phyloP scores from a whole-genome alignment of 2,113 vertebrate genomes.

The Manacus vitellinus region DNA sequence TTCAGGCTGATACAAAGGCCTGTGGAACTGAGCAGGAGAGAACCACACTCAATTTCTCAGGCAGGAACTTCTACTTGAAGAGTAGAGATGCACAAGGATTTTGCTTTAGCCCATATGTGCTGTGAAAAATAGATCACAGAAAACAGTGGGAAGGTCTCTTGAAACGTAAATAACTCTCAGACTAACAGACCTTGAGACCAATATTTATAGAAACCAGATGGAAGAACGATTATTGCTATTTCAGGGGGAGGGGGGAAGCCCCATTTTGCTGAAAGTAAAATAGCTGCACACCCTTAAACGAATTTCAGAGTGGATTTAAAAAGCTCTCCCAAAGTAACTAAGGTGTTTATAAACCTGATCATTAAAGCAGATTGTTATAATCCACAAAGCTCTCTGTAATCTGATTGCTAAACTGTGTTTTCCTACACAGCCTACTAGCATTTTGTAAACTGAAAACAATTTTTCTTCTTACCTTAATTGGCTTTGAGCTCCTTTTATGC shows the following conservation, averaged over 20 bases:
- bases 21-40: neutral
- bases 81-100: neutral
- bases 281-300: neutral
- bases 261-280: neutral
- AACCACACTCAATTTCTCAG: neutral
- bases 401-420: neutral
- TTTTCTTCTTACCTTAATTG: slow-evolving; percentile 87
- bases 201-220: neutral
- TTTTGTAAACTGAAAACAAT: neutral
- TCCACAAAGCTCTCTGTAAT: slow-evolving; percentile 17
- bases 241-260: neutral
- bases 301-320: slow-evolving; percentile 4
- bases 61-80: neutral
- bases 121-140: neutral
- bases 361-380: slow-evolving; percentile 9
- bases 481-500: slow-evolving; percentile 95
- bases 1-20: neutral
- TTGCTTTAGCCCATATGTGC: neutral
- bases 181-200: neutral
- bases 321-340: neutral
- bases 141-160: neutral
- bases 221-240: neutral
- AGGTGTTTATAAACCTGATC: neutral
- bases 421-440: neutral
- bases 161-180: neutral